Evolutionary conservation across 2,888 invertebrate species (phyloP), one percentile per base, ranked within the genome.

Genomic region (Amphipoea oculea): DNA sequence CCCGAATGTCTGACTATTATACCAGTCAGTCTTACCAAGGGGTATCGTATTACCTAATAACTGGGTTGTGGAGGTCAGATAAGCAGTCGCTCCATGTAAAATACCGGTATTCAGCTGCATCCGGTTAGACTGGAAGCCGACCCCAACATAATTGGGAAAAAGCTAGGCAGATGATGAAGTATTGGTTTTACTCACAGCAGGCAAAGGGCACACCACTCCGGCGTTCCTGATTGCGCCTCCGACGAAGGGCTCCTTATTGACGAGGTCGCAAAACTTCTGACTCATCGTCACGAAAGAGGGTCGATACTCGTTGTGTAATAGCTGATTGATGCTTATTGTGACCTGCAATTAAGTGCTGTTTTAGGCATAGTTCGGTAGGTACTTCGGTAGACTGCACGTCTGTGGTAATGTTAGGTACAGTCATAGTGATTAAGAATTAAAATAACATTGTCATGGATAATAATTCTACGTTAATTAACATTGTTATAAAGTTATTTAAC

Each of bases 231-330:
- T 0, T 9, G 86, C 86, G 6, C 73, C 81, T 14, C 81, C 81
- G 29, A 68, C n/a, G 73, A 48, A 82, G 5, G 86, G 86, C 48
- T 82, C 81, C 14, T 81, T 81, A 20, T 82, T 82, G 40, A 82
- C 2, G 11, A 85, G 45, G 48, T 82, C 81, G 29, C 81, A 82
- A 0, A 72, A 36, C 20, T 57, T 72, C 0, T 36, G 3, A 7
- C 9, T 14, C 14, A 72, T 0, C 9, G 17, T 0, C 20, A 82
- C 81, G 48, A 82, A 82, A n/a, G 81, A 82, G 62, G n/a, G 81
- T 29, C 81, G 81, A 60, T 72, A 82, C 86, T 82, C 81, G 60
- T 82, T 82, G 62, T 82, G 81, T 36, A 82, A 62, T 9, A 85
- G n/a, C 73, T 82, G 81, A 40, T 62, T 82, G 85, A 82, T 0